A percentile compares a stretch with the other conserved stretches of the same genome.
phyloP scores from a whole-genome alignment of 2,113 vertebrate species.

The Rhineura floridana region DNA sequence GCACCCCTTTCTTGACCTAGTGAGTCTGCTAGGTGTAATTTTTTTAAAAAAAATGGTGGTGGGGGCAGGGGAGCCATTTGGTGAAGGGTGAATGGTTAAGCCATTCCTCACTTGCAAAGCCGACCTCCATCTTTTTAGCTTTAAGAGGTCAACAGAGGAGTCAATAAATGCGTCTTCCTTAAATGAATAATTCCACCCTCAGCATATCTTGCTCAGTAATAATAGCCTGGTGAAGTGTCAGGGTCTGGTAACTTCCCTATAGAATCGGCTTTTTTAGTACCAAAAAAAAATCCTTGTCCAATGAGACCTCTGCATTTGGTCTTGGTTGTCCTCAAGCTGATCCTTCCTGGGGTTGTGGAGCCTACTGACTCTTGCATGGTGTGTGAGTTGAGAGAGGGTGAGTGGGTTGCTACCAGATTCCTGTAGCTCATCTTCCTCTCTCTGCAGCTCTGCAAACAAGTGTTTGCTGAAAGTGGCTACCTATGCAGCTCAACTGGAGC shows the following conservation, averaged over 20 bases:
- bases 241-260: no score
- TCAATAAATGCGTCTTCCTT: not conserved
- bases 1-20: no score
- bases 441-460: constrained; percentile 90
- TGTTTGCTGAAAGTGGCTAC: constrained; percentile 92
- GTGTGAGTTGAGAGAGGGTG: not conserved
- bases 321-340: not conserved
- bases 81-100: no score
- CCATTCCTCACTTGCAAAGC: no score
- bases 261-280: not conserved
- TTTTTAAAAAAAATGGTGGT: no score
- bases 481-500: constrained; percentile 90
- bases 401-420: no score
- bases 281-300: not conserved
- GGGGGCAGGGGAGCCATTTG: no score
- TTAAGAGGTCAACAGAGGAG: no score
- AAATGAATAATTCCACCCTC: not conserved
- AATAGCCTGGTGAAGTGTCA: not conserved
- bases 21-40: no score
- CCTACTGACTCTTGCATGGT: not conserved
- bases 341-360: not conserved
- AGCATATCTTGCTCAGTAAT: not conserved
- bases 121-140: no score
- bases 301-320: not conserved
- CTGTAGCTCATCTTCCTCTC: not conserved